Evolutionary conservation across 2,888 invertebrate species (phyloP).

Genomic region (Drosophila hawaiiensis): DNA sequence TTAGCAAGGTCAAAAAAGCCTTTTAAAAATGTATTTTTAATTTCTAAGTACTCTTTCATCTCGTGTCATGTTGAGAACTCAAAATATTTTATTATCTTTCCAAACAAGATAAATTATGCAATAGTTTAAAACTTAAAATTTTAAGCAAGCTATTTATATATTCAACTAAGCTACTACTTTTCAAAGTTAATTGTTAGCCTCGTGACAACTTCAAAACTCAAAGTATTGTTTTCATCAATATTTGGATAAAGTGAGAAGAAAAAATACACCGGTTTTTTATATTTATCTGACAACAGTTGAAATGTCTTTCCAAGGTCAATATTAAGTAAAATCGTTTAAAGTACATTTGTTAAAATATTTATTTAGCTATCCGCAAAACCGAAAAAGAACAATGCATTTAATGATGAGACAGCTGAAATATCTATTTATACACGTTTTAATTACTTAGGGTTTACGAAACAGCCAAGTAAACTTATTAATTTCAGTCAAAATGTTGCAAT

Average conservation of each 20-base stretch:
- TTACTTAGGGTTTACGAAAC: not conserved
- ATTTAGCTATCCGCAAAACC: not conserved
- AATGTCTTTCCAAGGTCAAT: slow-evolving; percentile 13
- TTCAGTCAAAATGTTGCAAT: not conserved
- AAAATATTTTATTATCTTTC: not conserved
- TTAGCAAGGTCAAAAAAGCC: not conserved
- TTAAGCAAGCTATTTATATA: not conserved
- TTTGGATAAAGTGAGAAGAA: not conserved
- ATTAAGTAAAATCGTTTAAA: slow-evolving; percentile 16
- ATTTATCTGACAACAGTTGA: not conserved
- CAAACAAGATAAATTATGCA: not conserved
- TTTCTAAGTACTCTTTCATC: not conserved
- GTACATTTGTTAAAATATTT: slow-evolving; percentile 20
- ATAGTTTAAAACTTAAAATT: no score
- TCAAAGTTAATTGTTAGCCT: not conserved
- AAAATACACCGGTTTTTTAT: not conserved
- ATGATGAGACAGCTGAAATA: slow-evolving; percentile 18
- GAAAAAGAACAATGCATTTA: slow-evolving; percentile 1
- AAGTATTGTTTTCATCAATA: not conserved
- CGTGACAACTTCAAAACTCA: not conserved
- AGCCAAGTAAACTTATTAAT: not conserved
- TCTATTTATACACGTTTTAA: not conserved
- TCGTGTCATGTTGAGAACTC: not conserved
- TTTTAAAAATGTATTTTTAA: not conserved
- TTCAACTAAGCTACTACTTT: not conserved